Evolutionary conservation across 2,113 vertebrate genomes (phyloP).

Genomic region (Piprites chloris): DNA sequence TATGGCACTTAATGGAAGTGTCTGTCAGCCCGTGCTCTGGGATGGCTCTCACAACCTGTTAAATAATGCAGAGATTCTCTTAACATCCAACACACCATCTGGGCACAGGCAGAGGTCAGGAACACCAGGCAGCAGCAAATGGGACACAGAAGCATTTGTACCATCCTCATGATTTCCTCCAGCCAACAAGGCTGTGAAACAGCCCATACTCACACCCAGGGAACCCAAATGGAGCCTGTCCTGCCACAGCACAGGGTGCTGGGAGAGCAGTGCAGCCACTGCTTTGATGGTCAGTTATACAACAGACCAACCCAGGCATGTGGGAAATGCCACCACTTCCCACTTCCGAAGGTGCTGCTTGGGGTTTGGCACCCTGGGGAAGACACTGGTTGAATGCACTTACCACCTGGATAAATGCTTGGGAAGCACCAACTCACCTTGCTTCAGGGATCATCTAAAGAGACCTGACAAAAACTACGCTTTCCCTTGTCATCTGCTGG

Average conservation of each 20-base stretch:
- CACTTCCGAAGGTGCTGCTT: background rate
- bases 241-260: accelerated
- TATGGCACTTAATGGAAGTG: background rate
- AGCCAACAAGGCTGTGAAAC: background rate
- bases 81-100: background rate
- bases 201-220: background rate
- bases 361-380: background rate
- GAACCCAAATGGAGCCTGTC: background rate
- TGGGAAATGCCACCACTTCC: background rate
- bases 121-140: background rate
- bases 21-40: accelerated
- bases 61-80: background rate
- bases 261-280: background rate
- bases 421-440: background rate
- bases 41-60: background rate
- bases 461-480: background rate
- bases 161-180: background rate
- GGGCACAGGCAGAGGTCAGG: background rate
- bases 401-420: background rate
- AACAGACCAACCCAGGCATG: background rate
- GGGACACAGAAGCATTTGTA: background rate
- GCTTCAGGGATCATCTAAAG: background rate
- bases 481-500: background rate
- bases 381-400: background rate
- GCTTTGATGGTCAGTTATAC: too few relatives aligned